Conservation (phyloP, 2,797 vertebrate species). For the Diglossa cyanea region DNA sequence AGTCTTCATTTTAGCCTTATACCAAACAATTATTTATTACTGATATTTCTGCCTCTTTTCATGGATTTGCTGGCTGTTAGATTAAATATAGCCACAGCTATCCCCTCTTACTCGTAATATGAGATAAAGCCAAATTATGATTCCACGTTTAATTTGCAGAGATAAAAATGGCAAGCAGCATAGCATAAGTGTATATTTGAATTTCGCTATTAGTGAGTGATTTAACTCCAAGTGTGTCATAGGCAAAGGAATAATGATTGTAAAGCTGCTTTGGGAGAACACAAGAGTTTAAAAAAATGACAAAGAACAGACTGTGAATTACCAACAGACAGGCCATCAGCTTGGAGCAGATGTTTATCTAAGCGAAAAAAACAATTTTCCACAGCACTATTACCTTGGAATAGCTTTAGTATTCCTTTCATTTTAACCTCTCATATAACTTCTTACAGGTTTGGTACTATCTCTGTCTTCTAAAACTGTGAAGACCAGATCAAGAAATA, state of each 20-base stretch:
- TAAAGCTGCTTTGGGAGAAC: constrained; percentile 7
- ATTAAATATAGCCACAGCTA: constrained; percentile 6
- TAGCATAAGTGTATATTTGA: neutral
- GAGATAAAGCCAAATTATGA: neutral
- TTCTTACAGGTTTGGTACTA: neutral
- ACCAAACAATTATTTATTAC: neutral
- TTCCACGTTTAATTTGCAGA: neutral
- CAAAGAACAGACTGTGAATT: neutral
- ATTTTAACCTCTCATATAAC: neutral
- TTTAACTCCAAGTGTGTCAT: neutral
- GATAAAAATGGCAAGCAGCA: neutral
- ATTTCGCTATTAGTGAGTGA: neutral
- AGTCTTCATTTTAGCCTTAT: neutral
- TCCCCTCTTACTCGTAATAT: neutral
- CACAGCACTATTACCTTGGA: neutral
- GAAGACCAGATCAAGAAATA: neutral
- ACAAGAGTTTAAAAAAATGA: neutral
- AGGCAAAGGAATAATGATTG: neutral
- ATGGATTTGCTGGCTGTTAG: neutral
- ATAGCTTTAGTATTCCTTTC: neutral
- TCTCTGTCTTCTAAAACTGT: neutral
- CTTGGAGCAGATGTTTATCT: constrained; percentile 8
- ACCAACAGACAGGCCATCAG: neutral
- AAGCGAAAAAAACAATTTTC: neutral
- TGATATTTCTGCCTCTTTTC: neutral